phyloP scores from a whole-genome alignment of 2,797 vertebrate genomes.

The Nannoperca australis region DNA sequence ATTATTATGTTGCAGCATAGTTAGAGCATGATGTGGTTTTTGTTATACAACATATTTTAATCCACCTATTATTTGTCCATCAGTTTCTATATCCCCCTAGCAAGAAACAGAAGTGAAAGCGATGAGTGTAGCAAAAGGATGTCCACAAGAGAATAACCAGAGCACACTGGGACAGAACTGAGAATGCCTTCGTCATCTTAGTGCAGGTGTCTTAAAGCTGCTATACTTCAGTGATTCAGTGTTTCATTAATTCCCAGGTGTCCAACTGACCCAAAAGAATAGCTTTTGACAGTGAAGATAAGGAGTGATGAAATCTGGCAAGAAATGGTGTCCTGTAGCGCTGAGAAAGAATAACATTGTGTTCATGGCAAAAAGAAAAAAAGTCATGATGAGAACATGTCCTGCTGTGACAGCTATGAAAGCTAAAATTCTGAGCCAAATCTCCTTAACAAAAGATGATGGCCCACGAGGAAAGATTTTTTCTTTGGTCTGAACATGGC shows the following conservation, averaged over 20 bases:
- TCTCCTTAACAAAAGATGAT: constrained; percentile 15
- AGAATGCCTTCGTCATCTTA: background rate
- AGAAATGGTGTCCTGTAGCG: background rate
- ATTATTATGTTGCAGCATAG: background rate
- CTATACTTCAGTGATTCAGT: background rate
- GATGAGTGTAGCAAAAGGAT: constrained; percentile 36
- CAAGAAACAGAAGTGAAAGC: constrained; percentile 60
- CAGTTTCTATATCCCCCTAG: constrained; percentile 2
- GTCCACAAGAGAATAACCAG: background rate
- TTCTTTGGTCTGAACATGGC: constrained; percentile 4
- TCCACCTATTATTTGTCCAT: background rate
- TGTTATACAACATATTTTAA: background rate
- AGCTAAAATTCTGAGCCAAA: constrained; percentile 6
- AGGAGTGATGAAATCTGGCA: background rate
- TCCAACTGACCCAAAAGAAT: constrained; percentile 8
- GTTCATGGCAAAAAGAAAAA: background rate
- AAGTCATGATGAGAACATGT: constrained; percentile 10
- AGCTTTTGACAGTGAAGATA: constrained; percentile 1
- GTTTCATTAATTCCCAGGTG: constrained; percentile 34
- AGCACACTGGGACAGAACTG: background rate
- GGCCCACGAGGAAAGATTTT: constrained; percentile 12
- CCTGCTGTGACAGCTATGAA: constrained; percentile 23
- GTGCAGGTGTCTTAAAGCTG: constrained; percentile 7
- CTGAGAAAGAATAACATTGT: background rate
- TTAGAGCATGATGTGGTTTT: background rate